phyloP scores from a whole-genome alignment of 2,888 invertebrate species.

The Dorcus parallelipipedus region DNA sequence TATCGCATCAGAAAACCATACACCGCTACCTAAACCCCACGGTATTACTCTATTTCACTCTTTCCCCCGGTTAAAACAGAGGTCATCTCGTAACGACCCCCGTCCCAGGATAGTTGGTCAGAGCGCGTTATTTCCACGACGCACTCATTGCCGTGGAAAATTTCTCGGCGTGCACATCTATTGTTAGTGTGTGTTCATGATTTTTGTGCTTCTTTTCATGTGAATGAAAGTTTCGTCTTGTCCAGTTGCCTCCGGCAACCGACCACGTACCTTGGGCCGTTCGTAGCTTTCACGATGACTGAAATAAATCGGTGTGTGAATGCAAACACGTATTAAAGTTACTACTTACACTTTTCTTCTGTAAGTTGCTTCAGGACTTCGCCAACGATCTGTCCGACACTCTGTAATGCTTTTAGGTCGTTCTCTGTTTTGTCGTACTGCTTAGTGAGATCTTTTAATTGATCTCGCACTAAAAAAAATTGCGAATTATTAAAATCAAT shows the following conservation, averaged over 20 bases:
- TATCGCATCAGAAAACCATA: no score
- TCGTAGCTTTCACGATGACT: slow-evolving; percentile 99
- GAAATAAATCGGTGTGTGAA: slow-evolving; percentile 34
- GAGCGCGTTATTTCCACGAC: no score
- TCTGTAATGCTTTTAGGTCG: slow-evolving; percentile 96
- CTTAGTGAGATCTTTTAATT: slow-evolving; percentile 93
- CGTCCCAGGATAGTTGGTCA: no score
- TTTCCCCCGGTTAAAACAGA: no score
- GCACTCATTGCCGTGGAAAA: no score
- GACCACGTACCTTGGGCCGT: slow-evolving; percentile 98
- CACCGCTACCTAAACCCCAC: no score
- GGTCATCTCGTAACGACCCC: no score
- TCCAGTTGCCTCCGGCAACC: slow-evolving; percentile 96
- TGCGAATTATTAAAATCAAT: background rate
- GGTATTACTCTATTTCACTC: no score
- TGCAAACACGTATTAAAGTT: background rate
- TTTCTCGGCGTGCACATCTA: no score
- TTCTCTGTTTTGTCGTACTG: slow-evolving; percentile 99
- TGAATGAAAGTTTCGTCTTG: slow-evolving; percentile 90
- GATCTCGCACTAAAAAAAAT: slow-evolving; percentile 81
- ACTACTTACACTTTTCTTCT: slow-evolving; percentile 93
- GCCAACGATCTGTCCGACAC: slow-evolving; percentile 99
- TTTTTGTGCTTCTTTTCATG: no score
- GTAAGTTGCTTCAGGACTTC: slow-evolving; percentile 98
- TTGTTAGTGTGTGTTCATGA: no score